Percentiles rank a stretch among this genome's conserved stretches.
Conservation (phyloP, 2,888 invertebrate species). For the Pocota personata region DNA sequence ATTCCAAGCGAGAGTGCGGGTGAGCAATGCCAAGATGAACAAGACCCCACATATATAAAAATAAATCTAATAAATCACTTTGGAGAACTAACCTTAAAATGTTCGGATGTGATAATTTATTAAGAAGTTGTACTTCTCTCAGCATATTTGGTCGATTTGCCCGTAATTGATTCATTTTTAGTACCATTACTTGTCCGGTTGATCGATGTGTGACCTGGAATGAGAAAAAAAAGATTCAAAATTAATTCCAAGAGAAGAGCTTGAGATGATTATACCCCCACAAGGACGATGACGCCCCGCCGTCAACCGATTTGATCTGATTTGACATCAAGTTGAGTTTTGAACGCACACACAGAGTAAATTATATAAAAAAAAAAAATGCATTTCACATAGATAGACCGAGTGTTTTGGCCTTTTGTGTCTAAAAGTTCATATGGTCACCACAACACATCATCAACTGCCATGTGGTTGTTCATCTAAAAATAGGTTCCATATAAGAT, state of each 20-base stretch:
- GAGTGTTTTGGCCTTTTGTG: constrained; percentile 20
- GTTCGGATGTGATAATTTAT: constrained; percentile 96
- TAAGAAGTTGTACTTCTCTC: constrained; percentile 98
- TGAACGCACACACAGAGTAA: not conserved
- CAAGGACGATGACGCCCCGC: constrained; percentile 6
- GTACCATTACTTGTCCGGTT: constrained; percentile 97
- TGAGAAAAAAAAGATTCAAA: constrained; percentile 68
- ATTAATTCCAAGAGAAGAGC: constrained; percentile 14
- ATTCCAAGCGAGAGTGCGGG: not conserved
- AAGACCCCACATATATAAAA: not conserved
- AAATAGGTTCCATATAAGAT: constrained; percentile 31
- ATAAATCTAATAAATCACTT: constrained; percentile 30
- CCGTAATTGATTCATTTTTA: constrained; percentile 97
- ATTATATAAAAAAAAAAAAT: not conserved
- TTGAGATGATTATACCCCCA: not conserved
- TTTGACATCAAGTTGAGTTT: constrained; percentile 19
- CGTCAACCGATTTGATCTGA: constrained; percentile 5
- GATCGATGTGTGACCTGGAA: constrained; percentile 95
- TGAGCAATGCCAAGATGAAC: not conserved
- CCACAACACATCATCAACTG: not conserved
- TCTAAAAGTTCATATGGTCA: not conserved
- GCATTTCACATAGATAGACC: not conserved
- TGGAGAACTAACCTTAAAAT: constrained; percentile 89
- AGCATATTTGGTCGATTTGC: constrained; percentile 98
- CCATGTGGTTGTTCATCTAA: constrained; percentile 15